phyloP scores from a whole-genome alignment of 2,888 invertebrate genomes.

The Meliscaeva auricollis region DNA sequence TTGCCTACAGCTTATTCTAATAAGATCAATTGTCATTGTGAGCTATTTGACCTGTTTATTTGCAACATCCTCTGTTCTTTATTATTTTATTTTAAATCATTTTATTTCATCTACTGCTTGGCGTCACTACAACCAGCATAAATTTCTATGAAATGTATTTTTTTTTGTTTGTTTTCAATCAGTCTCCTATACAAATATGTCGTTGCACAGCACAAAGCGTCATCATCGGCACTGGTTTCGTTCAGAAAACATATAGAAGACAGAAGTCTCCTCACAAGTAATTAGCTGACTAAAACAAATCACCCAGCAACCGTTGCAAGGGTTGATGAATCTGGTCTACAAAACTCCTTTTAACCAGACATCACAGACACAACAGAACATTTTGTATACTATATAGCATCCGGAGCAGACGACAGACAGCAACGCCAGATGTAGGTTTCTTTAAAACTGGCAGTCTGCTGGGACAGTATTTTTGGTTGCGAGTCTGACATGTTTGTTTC shows the following conservation, averaged over 20 bases:
- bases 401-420: constrained; percentile 25
- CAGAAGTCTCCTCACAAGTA: constrained; percentile 39
- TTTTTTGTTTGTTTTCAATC: not conserved
- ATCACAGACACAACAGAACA: constrained; percentile 14
- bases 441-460: constrained; percentile 33
- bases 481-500: constrained; percentile 37
- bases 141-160: constrained; percentile 13
- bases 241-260: not conserved
- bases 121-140: not conserved
- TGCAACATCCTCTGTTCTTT: constrained; percentile 24
- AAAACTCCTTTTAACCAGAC: constrained; percentile 45
- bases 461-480: constrained; percentile 33
- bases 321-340: constrained; percentile 44
- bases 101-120: too few species aligned
- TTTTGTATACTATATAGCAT: not conserved
- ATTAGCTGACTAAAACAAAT: constrained; percentile 61
- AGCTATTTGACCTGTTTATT: constrained; percentile 20
- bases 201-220: too few species aligned
- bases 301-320: constrained; percentile 33
- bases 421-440: constrained; percentile 43
- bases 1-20: not conserved
- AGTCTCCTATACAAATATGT: not conserved
- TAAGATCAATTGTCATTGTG: constrained; percentile 12
- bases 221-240: not conserved
- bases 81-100: not conserved